Percentiles rank a stretch among this genome's conserved stretches.
Evolutionary conservation across 1,140 invertebrate genomes (phyloP).

Genomic region (Drosophila insularis): DNA sequence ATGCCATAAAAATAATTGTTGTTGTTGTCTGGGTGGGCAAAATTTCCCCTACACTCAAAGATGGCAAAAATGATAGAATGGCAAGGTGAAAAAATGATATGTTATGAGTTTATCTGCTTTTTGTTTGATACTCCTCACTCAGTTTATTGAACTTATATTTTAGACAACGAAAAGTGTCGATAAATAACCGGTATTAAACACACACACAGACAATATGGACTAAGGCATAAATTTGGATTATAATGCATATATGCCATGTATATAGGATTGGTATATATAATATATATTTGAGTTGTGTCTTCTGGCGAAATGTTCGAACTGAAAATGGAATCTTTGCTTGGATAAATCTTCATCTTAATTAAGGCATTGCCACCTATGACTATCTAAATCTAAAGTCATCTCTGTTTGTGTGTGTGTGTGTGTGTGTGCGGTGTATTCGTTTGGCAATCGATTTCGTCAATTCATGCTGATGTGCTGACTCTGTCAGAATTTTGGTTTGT

Average conservation of each 20-base stretch:
- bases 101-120: conserved; percentile 5
- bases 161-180: conserved; percentile 6
- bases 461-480: conserved; percentile 63
- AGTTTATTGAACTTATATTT: conserved; percentile 65
- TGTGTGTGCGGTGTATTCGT: not conserved
- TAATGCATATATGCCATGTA: conserved; percentile 19
- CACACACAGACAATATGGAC: conserved; percentile 17
- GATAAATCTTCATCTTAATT: conserved; percentile 4
- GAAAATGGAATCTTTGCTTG: not conserved
- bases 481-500: conserved; percentile 54
- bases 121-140: conserved; percentile 19
- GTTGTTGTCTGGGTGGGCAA: conserved; percentile 29
- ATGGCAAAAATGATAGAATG: conserved; percentile 8
- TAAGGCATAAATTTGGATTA: conserved; percentile 39
- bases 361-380: conserved; percentile 3
- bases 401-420: conserved; percentile 14
- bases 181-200: conserved; percentile 53
- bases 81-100: no score
- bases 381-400: conserved; percentile 6
- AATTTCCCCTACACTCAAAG: not conserved
- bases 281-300: not conserved
- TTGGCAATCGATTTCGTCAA: conserved; percentile 41
- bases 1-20: conserved; percentile 4
- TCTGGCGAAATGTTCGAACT: not conserved
- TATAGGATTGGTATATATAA: conserved; percentile 18